Conservation (phyloP, 2,797 vertebrate species). For the Hipposideros larvatus region DNA sequence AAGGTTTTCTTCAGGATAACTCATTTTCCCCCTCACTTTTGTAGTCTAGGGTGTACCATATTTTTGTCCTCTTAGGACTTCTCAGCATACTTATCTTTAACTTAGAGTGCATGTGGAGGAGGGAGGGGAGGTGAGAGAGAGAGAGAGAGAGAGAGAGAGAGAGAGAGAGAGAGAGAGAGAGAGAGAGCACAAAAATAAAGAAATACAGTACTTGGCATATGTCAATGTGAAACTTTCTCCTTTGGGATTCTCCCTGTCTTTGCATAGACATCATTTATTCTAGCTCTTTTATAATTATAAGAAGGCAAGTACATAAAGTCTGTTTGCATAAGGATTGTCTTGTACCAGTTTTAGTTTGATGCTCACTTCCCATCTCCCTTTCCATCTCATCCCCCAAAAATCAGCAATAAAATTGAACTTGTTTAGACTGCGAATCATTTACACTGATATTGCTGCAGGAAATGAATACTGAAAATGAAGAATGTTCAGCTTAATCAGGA, state of each 20-base stretch:
- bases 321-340: background rate
- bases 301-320: background rate
- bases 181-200: background rate
- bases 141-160: background rate
- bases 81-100: background rate
- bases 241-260: background rate
- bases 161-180: background rate
- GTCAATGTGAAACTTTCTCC: background rate
- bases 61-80: background rate
- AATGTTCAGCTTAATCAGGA: background rate
- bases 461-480: background rate
- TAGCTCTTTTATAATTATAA: background rate
- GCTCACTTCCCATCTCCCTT: background rate
- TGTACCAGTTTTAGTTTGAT: background rate
- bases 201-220: background rate
- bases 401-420: background rate
- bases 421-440: background rate
- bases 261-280: background rate
- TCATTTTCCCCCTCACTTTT: background rate
- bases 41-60: background rate
- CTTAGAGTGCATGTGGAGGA: background rate
- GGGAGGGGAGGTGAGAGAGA: background rate
- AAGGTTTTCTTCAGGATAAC: background rate
- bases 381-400: background rate
- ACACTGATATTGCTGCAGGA: background rate